phyloP scores from a whole-genome alignment of 2,113 vertebrate genomes.

The Hippocampus abdominalis region DNA sequence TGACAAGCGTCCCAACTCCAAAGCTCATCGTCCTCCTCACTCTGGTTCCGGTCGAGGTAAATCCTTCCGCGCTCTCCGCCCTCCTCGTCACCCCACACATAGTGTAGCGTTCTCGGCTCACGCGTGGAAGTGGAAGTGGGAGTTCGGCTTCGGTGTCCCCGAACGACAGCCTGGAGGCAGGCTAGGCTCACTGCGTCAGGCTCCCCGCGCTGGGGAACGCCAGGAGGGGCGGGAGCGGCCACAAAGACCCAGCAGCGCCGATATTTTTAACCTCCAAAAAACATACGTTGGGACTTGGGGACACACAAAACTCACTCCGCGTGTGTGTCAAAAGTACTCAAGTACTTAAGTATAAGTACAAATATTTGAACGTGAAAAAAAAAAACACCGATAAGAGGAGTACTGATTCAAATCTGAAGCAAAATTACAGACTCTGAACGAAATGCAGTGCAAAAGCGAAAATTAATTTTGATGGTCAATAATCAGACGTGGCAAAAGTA shows the following conservation, averaged over 20 bases:
- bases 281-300: background rate
- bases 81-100: background rate
- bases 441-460: no score
- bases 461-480: no score
- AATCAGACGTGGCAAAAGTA: no score
- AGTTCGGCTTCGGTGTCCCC: background rate
- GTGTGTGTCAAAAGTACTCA: background rate
- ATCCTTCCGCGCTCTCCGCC: background rate
- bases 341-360: no score
- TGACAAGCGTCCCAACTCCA: slow-evolving; percentile 11
- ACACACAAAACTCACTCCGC: background rate
- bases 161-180: background rate
- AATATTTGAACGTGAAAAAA: no score
- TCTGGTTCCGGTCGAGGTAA: background rate
- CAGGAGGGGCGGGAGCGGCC: background rate
- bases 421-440: no score
- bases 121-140: background rate
- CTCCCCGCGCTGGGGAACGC: background rate
- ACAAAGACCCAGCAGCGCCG: background rate
- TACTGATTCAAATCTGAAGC: no score
- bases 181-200: background rate
- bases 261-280: background rate
- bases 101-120: background rate
- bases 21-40: slow-evolving; percentile 41
- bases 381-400: no score